phyloP scores from a whole-genome alignment of 2,888 invertebrate genomes.

The Eurytoma californica region DNA sequence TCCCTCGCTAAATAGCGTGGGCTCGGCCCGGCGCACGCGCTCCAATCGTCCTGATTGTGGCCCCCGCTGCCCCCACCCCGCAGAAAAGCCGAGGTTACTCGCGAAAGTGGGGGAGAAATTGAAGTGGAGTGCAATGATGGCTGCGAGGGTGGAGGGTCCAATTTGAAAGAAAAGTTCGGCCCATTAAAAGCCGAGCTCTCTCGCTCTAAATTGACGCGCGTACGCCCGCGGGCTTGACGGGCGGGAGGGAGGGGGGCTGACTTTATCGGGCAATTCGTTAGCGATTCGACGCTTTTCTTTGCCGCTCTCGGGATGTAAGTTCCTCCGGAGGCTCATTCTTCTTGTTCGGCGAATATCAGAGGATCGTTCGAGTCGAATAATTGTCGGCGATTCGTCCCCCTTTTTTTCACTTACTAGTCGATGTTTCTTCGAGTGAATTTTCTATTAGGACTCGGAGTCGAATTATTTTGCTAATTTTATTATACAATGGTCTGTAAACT shows the following conservation, averaged over 20 bases:
- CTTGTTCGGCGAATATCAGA: neutral
- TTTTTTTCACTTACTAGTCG: neutral
- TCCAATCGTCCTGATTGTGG: too few species aligned
- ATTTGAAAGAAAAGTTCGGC: slow-evolving; percentile 24
- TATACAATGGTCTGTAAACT: too few species aligned
- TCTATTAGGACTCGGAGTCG: too few species aligned
- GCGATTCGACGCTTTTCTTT: slow-evolving; percentile 6
- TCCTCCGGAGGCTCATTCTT: neutral
- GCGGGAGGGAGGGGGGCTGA: neutral
- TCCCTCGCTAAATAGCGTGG: too few species aligned
- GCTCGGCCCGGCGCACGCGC: too few species aligned
- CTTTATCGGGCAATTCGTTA: slow-evolving; percentile 35
- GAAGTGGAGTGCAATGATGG: neutral
- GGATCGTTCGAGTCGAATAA: neutral
- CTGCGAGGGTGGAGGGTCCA: neutral
- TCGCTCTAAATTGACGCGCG: slow-evolving; percentile 1
- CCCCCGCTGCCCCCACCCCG: too few species aligned
- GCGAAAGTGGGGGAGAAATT: too few species aligned
- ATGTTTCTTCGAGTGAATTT: too few species aligned
- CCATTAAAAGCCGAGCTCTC: slow-evolving; percentile 2
- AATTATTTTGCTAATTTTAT: too few species aligned
- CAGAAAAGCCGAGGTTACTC: too few species aligned
- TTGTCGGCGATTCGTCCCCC: neutral
- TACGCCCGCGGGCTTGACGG: neutral
- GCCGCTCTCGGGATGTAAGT: neutral